A percentile compares a stretch with the other conserved stretches of the same genome.
These are phyloP conservation scores for Sphenodon punctatus DNA, from an alignment of 2,797 vertebrate genomes.

Conservation along the genomic window DNA sequence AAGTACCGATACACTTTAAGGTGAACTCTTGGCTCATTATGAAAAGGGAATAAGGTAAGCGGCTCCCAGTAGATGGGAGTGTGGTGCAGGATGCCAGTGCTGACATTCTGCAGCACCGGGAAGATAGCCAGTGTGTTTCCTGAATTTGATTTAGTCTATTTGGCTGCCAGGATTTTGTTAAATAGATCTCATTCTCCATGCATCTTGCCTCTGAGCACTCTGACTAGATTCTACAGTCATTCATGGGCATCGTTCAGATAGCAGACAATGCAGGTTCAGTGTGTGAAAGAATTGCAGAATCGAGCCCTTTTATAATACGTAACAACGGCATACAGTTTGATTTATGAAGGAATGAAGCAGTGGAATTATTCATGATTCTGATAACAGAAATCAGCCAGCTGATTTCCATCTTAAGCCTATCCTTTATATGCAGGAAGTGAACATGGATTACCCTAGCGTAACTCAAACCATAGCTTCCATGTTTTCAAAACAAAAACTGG, in stretches of 20 bases:
- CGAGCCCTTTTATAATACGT: neutral
- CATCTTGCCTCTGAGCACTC: neutral
- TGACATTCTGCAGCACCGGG: constrained; percentile 13
- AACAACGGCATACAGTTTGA: constrained; percentile 33
- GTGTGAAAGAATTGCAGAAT: constrained; percentile 28
- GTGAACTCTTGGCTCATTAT: neutral
- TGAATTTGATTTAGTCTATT: constrained; percentile 16
- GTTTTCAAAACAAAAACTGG: neutral
- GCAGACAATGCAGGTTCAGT: constrained; percentile 33
- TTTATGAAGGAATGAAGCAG: constrained; percentile 39
- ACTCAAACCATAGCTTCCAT: neutral
- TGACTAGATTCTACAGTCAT: constrained; percentile 42
- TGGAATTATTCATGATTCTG: constrained; percentile 59
- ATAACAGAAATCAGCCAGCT: constrained; percentile 35
- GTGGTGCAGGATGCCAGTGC: neutral
- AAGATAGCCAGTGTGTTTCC: neutral
- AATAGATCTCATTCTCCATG: constrained; percentile 20
- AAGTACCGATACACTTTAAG: neutral
- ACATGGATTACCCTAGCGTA: neutral
- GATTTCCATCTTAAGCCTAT: neutral
- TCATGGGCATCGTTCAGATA: neutral
- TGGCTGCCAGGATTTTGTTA: constrained; percentile 23
- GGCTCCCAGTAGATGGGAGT: neutral
- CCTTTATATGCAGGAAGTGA: constrained; percentile 46
- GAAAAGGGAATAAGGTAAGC: neutral